These are phyloP conservation scores for Emydoidea blandingii DNA, from an alignment of 2,797 vertebrate genomes.

Conservation along the genomic window DNA sequence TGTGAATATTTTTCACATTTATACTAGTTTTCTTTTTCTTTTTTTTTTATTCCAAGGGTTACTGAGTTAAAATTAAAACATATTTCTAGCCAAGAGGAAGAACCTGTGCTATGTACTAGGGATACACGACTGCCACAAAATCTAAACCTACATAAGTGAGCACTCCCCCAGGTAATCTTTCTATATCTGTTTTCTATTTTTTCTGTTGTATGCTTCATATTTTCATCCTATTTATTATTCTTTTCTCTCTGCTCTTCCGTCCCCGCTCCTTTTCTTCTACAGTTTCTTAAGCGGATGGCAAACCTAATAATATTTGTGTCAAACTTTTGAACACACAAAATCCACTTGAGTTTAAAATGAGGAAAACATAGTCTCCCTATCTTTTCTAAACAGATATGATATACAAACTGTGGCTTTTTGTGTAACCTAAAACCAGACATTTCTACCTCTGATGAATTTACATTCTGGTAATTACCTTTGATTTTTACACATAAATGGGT, in stretches of 20 bases:
- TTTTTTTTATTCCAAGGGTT: background rate
- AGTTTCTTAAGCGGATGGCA: background rate
- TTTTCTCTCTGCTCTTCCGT: accelerated
- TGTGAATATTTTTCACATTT: background rate
- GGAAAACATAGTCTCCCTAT: accelerated
- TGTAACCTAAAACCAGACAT: background rate
- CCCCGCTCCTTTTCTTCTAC: accelerated
- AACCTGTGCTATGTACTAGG: background rate
- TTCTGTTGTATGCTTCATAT: background rate
- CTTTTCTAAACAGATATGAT: background rate
- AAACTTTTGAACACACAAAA: background rate
- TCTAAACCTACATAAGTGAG: background rate
- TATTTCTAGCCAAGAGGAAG: slow-evolving; percentile 20
- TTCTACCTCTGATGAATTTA: background rate
- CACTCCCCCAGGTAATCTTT: background rate
- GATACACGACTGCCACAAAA: slow-evolving; percentile 9
- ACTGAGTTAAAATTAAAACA: background rate
- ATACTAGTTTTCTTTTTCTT: background rate
- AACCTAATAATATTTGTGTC: background rate
- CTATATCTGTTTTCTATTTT: background rate
- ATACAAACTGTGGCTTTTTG: background rate
- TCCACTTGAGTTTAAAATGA: background rate
- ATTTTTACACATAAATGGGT: background rate
- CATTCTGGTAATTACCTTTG: background rate
- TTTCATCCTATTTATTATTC: background rate